Conservation (phyloP, 2,797 vertebrate species). For the Ctenosaura bakeri region DNA sequence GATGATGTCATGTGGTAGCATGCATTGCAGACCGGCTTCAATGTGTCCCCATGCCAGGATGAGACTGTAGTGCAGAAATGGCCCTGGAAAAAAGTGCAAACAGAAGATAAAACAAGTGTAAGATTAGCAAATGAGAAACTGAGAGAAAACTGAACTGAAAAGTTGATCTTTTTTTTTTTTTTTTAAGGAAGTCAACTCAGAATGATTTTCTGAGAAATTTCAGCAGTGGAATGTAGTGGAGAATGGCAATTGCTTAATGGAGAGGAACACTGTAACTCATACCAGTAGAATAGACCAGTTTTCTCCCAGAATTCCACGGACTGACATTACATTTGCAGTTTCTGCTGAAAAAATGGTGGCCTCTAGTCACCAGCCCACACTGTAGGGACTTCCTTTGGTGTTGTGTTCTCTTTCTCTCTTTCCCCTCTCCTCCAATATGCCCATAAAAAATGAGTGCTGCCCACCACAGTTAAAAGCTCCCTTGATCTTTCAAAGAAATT, state of each 20-base stretch:
- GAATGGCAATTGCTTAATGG: background rate
- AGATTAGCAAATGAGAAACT: background rate
- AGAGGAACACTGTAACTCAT: background rate
- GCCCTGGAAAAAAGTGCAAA: too few species aligned
- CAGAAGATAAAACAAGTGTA: background rate
- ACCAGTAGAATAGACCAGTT: background rate
- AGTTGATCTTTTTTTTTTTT: too few species aligned
- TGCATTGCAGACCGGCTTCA: too few species aligned
- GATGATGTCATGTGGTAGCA: too few species aligned
- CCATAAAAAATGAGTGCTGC: background rate
- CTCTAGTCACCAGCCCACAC: background rate
- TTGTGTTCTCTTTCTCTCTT: too few species aligned
- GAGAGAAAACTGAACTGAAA: background rate
- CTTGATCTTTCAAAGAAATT: background rate
- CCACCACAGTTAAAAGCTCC: background rate
- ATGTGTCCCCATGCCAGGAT: too few species aligned
- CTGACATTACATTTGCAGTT: background rate
- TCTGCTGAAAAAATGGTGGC: background rate
- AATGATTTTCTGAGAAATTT: background rate
- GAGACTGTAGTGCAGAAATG: too few species aligned
- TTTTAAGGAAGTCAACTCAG: background rate
- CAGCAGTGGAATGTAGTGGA: background rate
- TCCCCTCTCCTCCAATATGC: too few species aligned
- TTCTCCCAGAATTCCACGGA: background rate
- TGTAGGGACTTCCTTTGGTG: too few species aligned